A percentile compares a stretch with the other conserved stretches of the same genome.
These are phyloP conservation scores for Gisinianus flammeolus DNA, from an alignment of 2,888 invertebrate genomes.

Conservation along the genomic window DNA sequence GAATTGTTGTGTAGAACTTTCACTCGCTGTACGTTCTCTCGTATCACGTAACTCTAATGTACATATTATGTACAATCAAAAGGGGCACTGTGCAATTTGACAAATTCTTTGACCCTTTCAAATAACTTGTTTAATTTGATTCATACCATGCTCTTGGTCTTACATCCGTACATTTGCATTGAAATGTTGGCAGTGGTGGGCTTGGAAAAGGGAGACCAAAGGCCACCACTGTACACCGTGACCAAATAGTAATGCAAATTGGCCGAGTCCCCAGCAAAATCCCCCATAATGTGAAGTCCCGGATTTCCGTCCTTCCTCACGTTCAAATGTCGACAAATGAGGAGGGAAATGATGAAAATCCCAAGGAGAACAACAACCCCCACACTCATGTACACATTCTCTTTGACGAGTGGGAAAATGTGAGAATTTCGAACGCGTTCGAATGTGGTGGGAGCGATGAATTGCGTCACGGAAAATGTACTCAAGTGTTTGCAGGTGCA, in stretches of 20 bases:
- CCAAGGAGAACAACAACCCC: neutral
- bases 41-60: slow-evolving; percentile 22
- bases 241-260: slow-evolving; percentile 27
- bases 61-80: too few relatives aligned
- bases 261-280: neutral
- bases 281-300: slow-evolving; percentile 20
- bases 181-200: slow-evolving; percentile 24
- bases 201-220: neutral
- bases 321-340: neutral
- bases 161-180: slow-evolving; percentile 29
- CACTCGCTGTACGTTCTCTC: neutral
- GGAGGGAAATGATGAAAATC: neutral
- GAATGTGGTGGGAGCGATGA: neutral
- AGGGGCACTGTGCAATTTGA: neutral
- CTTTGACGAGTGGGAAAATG: neutral
- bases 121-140: too few relatives aligned
- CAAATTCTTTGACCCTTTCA: neutral
- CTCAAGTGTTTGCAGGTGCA: slow-evolving; percentile 22
- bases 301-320: neutral
- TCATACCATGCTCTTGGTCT: slow-evolving; percentile 4
- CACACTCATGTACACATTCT: neutral
- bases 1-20: slow-evolving; percentile 9
- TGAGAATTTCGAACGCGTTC: neutral
- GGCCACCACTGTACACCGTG: slow-evolving; percentile 20
- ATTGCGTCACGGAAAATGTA: slow-evolving; percentile 3